Percentiles rank a stretch among this genome's conserved stretches.
Evolutionary conservation across 1,140 invertebrate species (phyloP).

Genomic region (Trichonephila clavata): DNA sequence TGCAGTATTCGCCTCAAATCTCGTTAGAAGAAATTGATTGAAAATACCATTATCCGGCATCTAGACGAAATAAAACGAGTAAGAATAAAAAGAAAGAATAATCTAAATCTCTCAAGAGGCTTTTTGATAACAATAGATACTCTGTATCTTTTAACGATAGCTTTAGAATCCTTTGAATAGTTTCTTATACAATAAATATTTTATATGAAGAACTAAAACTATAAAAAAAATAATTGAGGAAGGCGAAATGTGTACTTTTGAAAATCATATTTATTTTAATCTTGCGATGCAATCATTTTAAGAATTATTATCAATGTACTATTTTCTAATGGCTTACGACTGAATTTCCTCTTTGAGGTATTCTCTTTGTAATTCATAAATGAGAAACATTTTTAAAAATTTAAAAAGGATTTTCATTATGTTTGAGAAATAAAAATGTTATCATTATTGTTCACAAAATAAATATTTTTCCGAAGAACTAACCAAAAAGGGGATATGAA

Average conservation of each 20-base stretch:
- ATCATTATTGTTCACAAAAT: no score
- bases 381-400: no score
- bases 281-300: not conserved
- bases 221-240: not conserved
- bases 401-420: no score
- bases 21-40: slow-evolving; percentile 19
- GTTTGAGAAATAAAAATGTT: no score
- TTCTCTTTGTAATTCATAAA: no score
- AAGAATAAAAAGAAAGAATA: not conserved
- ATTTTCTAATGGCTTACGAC: not conserved
- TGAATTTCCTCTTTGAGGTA: no score
- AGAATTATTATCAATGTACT: not conserved
- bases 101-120: not conserved
- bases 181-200: not conserved
- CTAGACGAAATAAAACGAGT: slow-evolving; percentile 4
- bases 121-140: slow-evolving; percentile 7
- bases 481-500: no score
- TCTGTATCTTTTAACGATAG: not conserved
- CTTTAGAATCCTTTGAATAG: not conserved
- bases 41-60: not conserved
- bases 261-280: not conserved
- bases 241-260: not conserved
- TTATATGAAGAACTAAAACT: not conserved
- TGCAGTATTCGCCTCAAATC: slow-evolving; percentile 25
- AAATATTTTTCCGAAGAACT: no score